These are phyloP conservation scores for Theocolax elegans DNA, from an alignment of 1,140 invertebrate genomes.

Conservation along the genomic window DNA sequence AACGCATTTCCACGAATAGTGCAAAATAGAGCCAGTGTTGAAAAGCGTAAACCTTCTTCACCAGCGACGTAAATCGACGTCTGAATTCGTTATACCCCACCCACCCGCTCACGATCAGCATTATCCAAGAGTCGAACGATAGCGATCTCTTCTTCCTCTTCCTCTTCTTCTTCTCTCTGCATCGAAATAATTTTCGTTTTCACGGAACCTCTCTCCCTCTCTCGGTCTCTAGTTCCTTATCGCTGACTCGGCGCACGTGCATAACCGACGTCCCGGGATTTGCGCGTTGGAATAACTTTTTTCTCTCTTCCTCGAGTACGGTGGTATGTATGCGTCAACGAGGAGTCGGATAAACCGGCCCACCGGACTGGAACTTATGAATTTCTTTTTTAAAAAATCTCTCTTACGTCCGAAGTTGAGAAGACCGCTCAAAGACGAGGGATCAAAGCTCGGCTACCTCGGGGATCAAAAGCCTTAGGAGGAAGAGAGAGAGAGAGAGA, in stretches of 20 bases:
- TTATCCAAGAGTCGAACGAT: no score
- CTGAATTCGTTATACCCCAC: slow-evolving; percentile 28
- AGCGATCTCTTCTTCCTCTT: not conserved
- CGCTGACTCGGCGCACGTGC: not conserved
- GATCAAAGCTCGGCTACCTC: slow-evolving; percentile 40
- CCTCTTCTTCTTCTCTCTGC: not conserved
- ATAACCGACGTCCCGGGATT: slow-evolving; percentile 4
- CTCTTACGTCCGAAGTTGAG: not conserved
- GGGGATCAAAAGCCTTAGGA: slow-evolving; percentile 54
- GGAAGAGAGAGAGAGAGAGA: no score
- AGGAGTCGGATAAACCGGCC: slow-evolving; percentile 1
- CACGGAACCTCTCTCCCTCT: no score
- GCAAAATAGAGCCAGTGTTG: not conserved
- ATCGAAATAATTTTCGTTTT: slow-evolving; percentile 20
- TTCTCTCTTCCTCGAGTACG: not conserved
- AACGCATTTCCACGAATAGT: slow-evolving; percentile 20
- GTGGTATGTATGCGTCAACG: not conserved
- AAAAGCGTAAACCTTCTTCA: slow-evolving; percentile 19
- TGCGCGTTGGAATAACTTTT: not conserved
- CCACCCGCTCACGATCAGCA: no score
- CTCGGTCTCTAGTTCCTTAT: not conserved
- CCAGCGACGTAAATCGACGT: slow-evolving; percentile 30
- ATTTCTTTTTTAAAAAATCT: slow-evolving; percentile 24
- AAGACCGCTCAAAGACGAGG: not conserved
- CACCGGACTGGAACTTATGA: slow-evolving; percentile 23